Percentiles rank a stretch among this genome's conserved stretches.
phyloP scores from a whole-genome alignment of 2,113 vertebrate genomes.

The Mellivora capensis region DNA sequence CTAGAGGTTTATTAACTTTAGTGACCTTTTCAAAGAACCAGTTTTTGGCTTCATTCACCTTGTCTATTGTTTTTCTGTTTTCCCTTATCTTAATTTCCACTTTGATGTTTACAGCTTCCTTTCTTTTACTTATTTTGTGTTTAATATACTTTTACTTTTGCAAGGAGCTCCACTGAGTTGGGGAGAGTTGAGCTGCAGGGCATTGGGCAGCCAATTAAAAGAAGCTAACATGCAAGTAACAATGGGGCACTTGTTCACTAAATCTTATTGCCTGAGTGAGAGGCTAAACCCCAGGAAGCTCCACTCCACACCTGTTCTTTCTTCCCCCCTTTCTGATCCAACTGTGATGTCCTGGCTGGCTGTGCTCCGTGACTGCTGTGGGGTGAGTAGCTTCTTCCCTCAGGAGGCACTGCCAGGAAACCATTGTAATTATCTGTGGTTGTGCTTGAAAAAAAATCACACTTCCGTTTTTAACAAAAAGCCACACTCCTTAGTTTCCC shows the following conservation, averaged over 20 bases:
- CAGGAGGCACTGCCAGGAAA: background rate
- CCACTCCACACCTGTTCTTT: background rate
- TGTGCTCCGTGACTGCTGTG: background rate
- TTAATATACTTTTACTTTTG: background rate
- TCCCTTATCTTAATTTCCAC: background rate
- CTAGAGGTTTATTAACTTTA: background rate
- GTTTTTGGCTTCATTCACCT: background rate
- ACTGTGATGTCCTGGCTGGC: rapidly evolving
- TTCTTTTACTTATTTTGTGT: background rate
- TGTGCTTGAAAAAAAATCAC: background rate
- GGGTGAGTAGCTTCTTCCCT: background rate
- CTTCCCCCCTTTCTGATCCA: rapidly evolving
- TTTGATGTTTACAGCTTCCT: background rate
- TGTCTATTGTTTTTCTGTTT: background rate
- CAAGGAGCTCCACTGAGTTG: background rate
- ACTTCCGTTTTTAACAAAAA: background rate
- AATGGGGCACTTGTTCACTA: background rate
- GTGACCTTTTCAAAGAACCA: background rate
- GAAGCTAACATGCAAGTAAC: background rate
- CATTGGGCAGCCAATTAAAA: background rate
- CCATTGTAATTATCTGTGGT: background rate
- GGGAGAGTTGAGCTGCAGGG: background rate
- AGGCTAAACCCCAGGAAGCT: background rate
- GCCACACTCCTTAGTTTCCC: background rate
- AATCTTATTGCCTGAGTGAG: background rate